These are phyloP conservation scores for Furcula furcula DNA, from an alignment of 2,888 invertebrate genomes.

Conservation along the genomic window DNA sequence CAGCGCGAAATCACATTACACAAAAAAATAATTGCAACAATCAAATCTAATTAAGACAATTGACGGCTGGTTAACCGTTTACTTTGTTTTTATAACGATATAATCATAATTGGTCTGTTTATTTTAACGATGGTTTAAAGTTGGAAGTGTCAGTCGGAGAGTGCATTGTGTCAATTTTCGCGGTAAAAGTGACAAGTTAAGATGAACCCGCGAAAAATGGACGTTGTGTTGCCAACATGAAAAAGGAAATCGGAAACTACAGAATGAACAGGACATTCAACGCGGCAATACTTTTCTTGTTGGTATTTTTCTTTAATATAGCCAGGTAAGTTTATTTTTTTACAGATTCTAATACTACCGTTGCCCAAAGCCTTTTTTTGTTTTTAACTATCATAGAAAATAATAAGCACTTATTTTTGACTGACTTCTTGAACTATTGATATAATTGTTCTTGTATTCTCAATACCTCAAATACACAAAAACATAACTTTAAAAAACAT, in stretches of 20 bases:
- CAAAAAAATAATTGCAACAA: constrained; percentile 1
- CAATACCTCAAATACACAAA: constrained; percentile 21
- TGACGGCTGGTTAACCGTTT: constrained; percentile 6
- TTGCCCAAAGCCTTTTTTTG: too few species aligned
- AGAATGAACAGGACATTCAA: constrained; percentile 67
- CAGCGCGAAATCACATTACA: constrained; percentile 13
- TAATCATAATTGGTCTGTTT: not conserved
- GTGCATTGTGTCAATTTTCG: constrained; percentile 43
- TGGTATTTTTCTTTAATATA: constrained; percentile 63
- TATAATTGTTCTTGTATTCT: too few species aligned
- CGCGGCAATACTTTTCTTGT: constrained; percentile 57
- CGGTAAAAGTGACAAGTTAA: constrained; percentile 55
- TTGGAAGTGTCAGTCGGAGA: constrained; percentile 22
- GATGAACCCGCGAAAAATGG: constrained; percentile 65
- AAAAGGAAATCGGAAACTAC: constrained; percentile 51
- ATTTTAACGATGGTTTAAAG: not conserved
- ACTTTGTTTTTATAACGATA: not conserved
- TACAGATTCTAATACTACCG: constrained; percentile 10
- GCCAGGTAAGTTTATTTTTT: constrained; percentile 57
- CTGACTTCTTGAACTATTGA: too few species aligned
- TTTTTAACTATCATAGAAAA: too few species aligned
- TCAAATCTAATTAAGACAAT: constrained; percentile 9
- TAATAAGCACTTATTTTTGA: too few species aligned
- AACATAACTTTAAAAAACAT: constrained; percentile 45
- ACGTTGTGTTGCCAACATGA: constrained; percentile 77